These are phyloP conservation scores for Bacillus rossius DNA, from an alignment of 1,140 invertebrate genomes.

Conservation along the genomic window DNA sequence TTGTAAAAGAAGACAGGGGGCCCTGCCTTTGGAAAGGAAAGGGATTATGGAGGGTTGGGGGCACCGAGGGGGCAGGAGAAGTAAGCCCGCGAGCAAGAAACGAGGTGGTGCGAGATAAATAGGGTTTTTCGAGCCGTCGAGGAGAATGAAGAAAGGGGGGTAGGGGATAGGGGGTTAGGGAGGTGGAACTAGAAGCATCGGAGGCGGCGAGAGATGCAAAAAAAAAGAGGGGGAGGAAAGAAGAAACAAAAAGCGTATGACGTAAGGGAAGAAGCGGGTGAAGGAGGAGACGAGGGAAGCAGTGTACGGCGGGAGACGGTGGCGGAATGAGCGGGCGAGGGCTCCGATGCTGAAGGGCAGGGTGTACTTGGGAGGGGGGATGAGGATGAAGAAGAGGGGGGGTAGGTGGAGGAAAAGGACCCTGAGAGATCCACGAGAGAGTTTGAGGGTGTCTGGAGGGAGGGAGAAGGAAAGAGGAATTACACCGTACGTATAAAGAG, in stretches of 20 bases:
- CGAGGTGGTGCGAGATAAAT: too few relatives aligned
- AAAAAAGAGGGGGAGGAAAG: slow-evolving; percentile 10
- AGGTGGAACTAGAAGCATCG: slow-evolving; percentile 35
- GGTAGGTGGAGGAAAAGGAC: slow-evolving; percentile 35
- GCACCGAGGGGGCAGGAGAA: not conserved
- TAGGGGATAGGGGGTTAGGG: slow-evolving; percentile 36
- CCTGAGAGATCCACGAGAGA: slow-evolving; percentile 26
- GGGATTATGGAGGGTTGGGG: not conserved
- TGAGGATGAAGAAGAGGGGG: slow-evolving; percentile 8
- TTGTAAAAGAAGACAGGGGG: too few relatives aligned
- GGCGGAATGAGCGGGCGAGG: slow-evolving; percentile 29
- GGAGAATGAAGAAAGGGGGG: slow-evolving; percentile 7
- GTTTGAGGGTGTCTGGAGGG: slow-evolving; percentile 29
- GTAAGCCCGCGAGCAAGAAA: not conserved
- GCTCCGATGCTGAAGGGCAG: slow-evolving; percentile 16
- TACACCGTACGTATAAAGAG: slow-evolving; percentile 4
- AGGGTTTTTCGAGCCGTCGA: not conserved
- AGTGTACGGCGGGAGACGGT: slow-evolving; percentile 30
- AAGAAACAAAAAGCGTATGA: slow-evolving; percentile 10
- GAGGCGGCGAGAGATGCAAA: slow-evolving; percentile 18
- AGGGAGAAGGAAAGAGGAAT: slow-evolving; percentile 14
- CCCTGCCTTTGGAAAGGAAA: not conserved
- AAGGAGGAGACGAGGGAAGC: slow-evolving; percentile 16
- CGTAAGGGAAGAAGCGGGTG: slow-evolving; percentile 15
- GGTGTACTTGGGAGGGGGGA: slow-evolving; percentile 3